Evolutionary conservation across 2,797 vertebrate species (phyloP).

Genomic region (Tympanoctomys barrerae): DNA sequence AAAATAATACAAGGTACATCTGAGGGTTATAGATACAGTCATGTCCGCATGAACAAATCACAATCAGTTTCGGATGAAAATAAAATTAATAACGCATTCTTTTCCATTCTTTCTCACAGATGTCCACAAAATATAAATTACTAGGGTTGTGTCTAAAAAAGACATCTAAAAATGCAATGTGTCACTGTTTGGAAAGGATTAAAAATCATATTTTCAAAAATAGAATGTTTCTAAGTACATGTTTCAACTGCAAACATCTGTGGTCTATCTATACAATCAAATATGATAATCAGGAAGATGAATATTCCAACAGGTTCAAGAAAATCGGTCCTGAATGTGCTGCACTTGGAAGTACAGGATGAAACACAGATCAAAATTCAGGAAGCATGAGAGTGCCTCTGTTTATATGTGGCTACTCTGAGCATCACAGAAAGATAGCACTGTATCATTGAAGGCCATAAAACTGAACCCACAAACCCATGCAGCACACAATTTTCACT

Average conservation of each 20-base stretch:
- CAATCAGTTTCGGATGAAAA: conserved; percentile 1
- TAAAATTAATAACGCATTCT: background rate
- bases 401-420: background rate
- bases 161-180: background rate
- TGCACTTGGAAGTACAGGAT: background rate
- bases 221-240: conserved; percentile 38
- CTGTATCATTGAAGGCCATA: background rate
- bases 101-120: conserved; percentile 13
- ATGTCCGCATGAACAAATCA: conserved; percentile 27
- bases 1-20: background rate
- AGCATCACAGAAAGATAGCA: background rate
- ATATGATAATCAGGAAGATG: conserved; percentile 59
- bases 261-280: conserved; percentile 62
- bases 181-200: conserved; percentile 44
- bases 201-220: conserved; percentile 63
- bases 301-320: conserved; percentile 56
- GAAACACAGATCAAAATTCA: conserved; percentile 38
- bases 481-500: background rate
- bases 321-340: conserved; percentile 39
- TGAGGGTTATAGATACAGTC: background rate
- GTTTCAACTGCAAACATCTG: conserved; percentile 57
- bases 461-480: background rate
- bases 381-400: background rate
- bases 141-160: background rate
- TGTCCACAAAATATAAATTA: conserved; percentile 32